phyloP scores from a whole-genome alignment of 2,888 invertebrate species.

The Aphidoletes aphidimyza region DNA sequence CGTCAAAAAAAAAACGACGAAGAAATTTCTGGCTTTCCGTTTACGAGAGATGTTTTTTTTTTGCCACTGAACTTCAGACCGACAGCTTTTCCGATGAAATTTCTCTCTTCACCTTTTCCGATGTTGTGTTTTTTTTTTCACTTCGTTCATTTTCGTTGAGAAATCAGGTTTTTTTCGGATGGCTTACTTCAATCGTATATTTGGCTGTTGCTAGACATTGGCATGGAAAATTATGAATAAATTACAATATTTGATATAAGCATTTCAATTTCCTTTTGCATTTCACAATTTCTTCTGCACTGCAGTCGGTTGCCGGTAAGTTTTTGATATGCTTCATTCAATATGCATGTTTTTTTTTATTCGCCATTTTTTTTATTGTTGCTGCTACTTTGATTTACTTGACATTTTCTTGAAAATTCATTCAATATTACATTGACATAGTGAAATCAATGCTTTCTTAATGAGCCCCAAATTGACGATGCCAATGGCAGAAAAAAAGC shows the following conservation, averaged over 20 bases:
- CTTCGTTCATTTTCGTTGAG: too few species aligned
- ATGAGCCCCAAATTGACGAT: slow-evolving; percentile 21
- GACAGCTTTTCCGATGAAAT: not conserved
- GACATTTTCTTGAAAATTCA: slow-evolving; percentile 10
- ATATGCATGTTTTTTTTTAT: too few species aligned
- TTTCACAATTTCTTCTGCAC: slow-evolving; percentile 10
- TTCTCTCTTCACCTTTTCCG: not conserved
- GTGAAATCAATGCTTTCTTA: slow-evolving; percentile 20
- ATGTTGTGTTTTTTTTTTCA: slow-evolving; percentile 14
- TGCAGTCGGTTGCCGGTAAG: not conserved
- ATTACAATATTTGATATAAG: slow-evolving; percentile 41
- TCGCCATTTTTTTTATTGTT: not conserved
- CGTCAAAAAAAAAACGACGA: too few species aligned
- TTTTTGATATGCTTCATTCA: slow-evolving; percentile 6
- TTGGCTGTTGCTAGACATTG: not conserved
- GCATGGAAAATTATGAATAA: slow-evolving; percentile 49
- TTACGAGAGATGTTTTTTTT: too few species aligned
- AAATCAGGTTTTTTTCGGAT: not conserved
- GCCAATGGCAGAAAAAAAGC: not conserved
- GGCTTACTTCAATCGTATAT: not conserved
- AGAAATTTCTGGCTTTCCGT: not conserved
- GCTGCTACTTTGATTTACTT: not conserved
- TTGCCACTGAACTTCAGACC: too few species aligned
- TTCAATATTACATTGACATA: not conserved
- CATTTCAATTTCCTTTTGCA: slow-evolving; percentile 9